Evolutionary conservation across 2,888 invertebrate species (phyloP), one percentile per base, ranked within the genome.

Genomic region (Linyphia triangularis): DNA sequence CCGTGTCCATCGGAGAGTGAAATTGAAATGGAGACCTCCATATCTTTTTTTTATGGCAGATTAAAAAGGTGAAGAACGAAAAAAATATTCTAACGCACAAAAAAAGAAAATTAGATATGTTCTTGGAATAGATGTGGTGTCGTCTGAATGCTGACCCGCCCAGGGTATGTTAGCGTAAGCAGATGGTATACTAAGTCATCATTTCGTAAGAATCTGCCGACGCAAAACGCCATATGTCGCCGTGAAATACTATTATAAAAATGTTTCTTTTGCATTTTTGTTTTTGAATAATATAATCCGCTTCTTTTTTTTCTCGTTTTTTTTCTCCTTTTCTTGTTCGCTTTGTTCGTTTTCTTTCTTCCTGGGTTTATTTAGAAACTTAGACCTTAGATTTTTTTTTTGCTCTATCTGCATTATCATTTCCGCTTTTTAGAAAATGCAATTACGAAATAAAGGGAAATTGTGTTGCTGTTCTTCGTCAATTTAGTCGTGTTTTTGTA

Each of bases 1-100:
- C 72, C 57, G 63, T 63, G 70, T 37, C 26, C 85, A 85, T 24
- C 61, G 70, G 28, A 78, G 61, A 70, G 65, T 79, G 79, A 85
- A 85, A 85, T 85, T 85, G 70, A 85, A 85, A 79, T 79, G 30
- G 72, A 85, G 85, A 77, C 43, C 24, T 85, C 67, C 37, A 59
- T 43, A 30, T 24, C 28, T 57, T n/a, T 67, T 40, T 85, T 75
- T 43, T 75, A 51, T 70, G n/a, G n/a, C 19, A 70, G 77, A 51
- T 24, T 30, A 26, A 43, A 40, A 33, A 65, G n/a, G 24, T 10
- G 7, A 22, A 78, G 26, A 82, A 37, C 16, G 26, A 70, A 19
- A 82, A 81, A 28, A 57, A 78, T 16, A 33, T 33, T 9, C 9
- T 33, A 4, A 33, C 33, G 33, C 33, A 57, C 33, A 57, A 57